Evolutionary conservation across 2,888 invertebrate species (phyloP), one percentile per base, ranked within the genome.

Genomic region (Mylabris sibirica): DNA sequence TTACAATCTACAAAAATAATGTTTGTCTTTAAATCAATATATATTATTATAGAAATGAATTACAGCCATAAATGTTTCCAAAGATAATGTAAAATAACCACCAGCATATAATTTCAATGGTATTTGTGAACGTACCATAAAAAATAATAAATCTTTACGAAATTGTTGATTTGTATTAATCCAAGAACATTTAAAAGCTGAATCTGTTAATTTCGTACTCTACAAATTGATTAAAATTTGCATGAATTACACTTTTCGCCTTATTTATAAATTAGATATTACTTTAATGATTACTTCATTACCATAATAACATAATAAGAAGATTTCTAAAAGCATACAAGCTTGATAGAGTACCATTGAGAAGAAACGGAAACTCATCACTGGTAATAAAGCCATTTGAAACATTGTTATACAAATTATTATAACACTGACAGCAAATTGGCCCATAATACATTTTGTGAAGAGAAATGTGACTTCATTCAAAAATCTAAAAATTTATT

Each of bases 221-320:
- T 88, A 80, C 68, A 76, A 78, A 67, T 11, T 44, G 30, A 53
- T 41, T n/a, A 22, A 41, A 26, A 59, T n/a, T 34, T 24, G 20
- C 14, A 26, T 22, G 3, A 20, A 41, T 35, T 35, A 11, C 0
- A n/a, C 6, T 17, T n/a, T n/a, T n/a, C n/a, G n/a, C 8, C 5
- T n/a, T 8, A 22, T 12, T 11, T 26, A 3, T 64, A 17, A 26
- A 14, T 12, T 9, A 12, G n/a, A 35, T 30, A 65, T 75, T 78
- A 89, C 89, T 86, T 88, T 86, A 2, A 86, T 80, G 0, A 87
- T 85, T 4, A 89, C 85, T 77, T 88, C 88, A 76, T 89, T 89
- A 9, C 89, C 89, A 75, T 86, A 88, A 82, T 87, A 89, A 78
- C 89, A 89, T 78, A 87, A 88, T 1, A 89, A 80, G 72, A 87